These are phyloP conservation scores for Patiria pectinifera DNA, from an alignment of 53 echinoderm and acorn worm species.

Conservation along the genomic window DNA sequence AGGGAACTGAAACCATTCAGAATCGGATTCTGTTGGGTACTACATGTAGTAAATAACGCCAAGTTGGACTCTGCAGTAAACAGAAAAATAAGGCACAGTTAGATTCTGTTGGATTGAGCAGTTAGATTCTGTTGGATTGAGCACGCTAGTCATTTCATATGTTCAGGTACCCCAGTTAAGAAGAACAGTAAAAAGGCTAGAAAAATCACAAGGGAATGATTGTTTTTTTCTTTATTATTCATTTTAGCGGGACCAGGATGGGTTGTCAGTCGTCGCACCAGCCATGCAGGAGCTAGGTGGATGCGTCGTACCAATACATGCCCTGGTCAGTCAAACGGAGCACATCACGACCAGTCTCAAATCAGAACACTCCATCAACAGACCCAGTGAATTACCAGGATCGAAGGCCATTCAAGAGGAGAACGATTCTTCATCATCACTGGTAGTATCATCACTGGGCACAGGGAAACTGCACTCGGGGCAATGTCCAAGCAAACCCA, in stretches of 20 bases:
- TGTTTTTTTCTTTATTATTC: not conserved
- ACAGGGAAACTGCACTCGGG: not conserved
- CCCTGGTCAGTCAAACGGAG: constrained; percentile 85
- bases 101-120: no score
- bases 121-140: no score
- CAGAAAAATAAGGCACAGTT: no score
- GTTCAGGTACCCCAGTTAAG: no score
- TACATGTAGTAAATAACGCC: no score
- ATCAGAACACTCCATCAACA: not conserved
- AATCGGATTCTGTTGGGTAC: no score
- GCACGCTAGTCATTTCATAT: no score
- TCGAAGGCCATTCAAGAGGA: not conserved
- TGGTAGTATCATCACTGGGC: not conserved
- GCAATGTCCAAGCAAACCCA: not conserved
- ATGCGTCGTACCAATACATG: constrained; percentile 73
- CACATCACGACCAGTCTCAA: constrained; percentile 65
- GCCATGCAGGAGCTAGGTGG: constrained; percentile 59
- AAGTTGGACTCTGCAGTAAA: no score
- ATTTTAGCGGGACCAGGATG: constrained; percentile 48
- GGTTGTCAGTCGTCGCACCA: constrained; percentile 18
- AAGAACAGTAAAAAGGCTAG: no score
- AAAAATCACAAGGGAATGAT: not conserved
- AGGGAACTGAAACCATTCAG: no score
- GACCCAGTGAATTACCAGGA: not conserved
- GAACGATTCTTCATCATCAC: not conserved